A percentile compares a stretch with the other conserved stretches of the same genome.
These are phyloP conservation scores for Xiphorhynchus erythropygius DNA, from an alignment of 2,797 vertebrate genomes.

Conservation along the genomic window DNA sequence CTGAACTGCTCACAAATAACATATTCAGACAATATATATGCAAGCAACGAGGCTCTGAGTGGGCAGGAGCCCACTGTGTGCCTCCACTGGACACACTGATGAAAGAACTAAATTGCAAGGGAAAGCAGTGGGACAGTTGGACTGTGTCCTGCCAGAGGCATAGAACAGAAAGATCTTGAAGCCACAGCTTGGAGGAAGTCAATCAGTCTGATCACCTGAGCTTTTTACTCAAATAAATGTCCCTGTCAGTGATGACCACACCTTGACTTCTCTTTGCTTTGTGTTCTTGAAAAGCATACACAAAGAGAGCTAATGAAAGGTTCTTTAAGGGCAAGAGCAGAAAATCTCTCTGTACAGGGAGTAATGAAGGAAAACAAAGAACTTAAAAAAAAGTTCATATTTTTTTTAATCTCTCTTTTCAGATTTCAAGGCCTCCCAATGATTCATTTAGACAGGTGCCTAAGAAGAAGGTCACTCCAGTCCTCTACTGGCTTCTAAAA, in stretches of 20 bases:
- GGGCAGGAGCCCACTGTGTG: neutral
- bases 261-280: neutral
- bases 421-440: neutral
- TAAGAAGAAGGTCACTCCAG: neutral
- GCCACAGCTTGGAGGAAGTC: neutral
- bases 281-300: neutral
- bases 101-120: neutral
- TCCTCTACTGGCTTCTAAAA: neutral
- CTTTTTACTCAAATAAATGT: neutral
- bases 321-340: neutral
- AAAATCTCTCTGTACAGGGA: neutral
- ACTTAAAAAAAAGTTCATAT: neutral
- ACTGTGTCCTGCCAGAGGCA: neutral
- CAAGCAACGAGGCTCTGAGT: neutral
- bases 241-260: neutral
- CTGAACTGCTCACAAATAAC: neutral
- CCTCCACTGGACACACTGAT: neutral
- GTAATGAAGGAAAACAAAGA: neutral
- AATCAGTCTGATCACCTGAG: neutral
- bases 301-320: neutral
- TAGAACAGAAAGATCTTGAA: neutral
- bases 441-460: neutral
- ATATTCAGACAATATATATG: neutral
- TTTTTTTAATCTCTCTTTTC: neutral
- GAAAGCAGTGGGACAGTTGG: neutral